Evolutionary conservation across 2,888 invertebrate species (phyloP).

Genomic region (Drosophila meridiana): DNA sequence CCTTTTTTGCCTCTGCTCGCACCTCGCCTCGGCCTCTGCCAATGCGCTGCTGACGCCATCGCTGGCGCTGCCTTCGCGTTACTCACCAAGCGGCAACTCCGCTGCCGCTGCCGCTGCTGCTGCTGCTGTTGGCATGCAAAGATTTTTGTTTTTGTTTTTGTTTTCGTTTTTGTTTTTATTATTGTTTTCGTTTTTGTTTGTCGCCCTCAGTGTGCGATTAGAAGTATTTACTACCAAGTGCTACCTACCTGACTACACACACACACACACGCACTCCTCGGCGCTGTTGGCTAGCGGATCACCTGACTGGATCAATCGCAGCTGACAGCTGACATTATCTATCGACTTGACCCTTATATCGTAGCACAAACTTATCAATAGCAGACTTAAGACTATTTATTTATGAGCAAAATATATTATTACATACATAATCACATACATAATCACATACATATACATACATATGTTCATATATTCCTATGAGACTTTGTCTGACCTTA

Average conservation of each 20-base stretch:
- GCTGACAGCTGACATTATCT: constrained; percentile 33
- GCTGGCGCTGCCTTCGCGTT: constrained; percentile 47
- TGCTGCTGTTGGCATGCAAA: constrained; percentile 22
- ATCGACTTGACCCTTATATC: constrained; percentile 16
- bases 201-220: constrained; percentile 47
- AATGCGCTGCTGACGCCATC: constrained; percentile 73
- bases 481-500: background rate
- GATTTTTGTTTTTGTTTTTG: constrained; percentile 26
- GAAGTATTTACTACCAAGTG: constrained; percentile 50
- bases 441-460: background rate
- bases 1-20: background rate
- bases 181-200: constrained; percentile 47
- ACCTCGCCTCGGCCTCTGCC: constrained; percentile 33
- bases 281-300: constrained; percentile 22
- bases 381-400: background rate
- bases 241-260: constrained; percentile 26
- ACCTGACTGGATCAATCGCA: constrained; percentile 35
- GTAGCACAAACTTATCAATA: background rate
- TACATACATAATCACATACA: background rate
- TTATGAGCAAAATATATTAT: background rate
- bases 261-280: constrained; percentile 5
- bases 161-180: constrained; percentile 24
- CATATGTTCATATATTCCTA: background rate
- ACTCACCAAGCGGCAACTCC: constrained; percentile 51
- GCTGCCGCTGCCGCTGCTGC: constrained; percentile 7